Conservation (phyloP, 2,888 invertebrate species). For the Eristalis tenax region DNA sequence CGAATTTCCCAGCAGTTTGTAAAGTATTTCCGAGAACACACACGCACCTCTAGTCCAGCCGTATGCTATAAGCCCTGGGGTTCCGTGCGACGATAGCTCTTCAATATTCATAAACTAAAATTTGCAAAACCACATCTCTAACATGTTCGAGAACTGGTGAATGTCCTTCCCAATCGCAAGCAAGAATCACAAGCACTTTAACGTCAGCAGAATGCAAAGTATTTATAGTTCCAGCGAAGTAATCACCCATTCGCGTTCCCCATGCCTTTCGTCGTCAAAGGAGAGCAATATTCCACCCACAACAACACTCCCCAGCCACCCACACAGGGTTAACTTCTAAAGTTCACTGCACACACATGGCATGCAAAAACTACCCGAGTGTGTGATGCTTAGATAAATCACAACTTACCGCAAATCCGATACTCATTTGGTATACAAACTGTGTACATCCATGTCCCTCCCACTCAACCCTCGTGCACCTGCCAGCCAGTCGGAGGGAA, state of each 20-base stretch:
- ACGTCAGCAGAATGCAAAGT: not conserved
- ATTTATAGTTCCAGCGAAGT: not conserved
- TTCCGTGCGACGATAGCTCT: no score
- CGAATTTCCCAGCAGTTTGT: no score
- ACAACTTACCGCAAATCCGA: not conserved
- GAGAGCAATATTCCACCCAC: not conserved
- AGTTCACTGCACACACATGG: not conserved
- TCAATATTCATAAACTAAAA: no score
- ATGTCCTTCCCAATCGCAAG: no score
- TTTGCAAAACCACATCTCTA: no score
- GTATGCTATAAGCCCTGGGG: no score
- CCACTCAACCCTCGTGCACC: not conserved
- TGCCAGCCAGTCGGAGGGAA: not conserved
- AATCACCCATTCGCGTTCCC: not conserved
- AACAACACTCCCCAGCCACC: not conserved
- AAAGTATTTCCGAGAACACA: no score
- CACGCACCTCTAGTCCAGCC: no score
- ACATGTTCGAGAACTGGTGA: no score
- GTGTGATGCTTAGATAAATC: not conserved
- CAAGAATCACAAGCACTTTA: no score
- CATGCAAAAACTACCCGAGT: not conserved
- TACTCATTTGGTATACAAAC: not conserved
- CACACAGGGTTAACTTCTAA: not conserved
- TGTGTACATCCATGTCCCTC: not conserved
- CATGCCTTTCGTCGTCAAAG: no score